A percentile compares a stretch with the other conserved stretches of the same genome.
phyloP scores from a whole-genome alignment of 53 echinoderm and acorn worm genomes.

The Holothuria leucospilota region DNA sequence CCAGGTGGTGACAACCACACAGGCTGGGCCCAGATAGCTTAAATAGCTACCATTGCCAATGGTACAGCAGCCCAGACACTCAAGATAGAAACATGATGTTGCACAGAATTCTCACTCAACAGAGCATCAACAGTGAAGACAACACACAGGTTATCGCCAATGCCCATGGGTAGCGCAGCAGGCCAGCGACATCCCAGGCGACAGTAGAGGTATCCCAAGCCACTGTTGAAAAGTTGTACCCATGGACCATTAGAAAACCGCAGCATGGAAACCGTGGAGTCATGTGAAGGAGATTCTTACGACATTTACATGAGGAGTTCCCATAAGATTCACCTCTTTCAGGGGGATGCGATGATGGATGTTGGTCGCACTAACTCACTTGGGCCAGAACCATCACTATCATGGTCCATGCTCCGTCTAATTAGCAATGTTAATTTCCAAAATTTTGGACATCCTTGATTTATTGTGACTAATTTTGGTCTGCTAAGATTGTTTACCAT shows the following conservation, averaged over 20 bases:
- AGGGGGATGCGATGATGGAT: too few species aligned
- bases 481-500: too few species aligned
- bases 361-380: too few species aligned
- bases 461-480: too few species aligned
- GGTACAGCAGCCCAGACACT: constrained; percentile 32
- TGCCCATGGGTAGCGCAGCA: constrained; percentile 51
- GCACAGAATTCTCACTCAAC: constrained; percentile 41
- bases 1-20: constrained; percentile 55
- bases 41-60: background rate
- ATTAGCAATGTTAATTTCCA: too few species aligned
- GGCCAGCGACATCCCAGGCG: background rate
- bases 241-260: constrained; percentile 27
- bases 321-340: too few species aligned
- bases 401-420: too few species aligned
- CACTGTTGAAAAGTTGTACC: constrained; percentile 22
- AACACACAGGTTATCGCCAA: constrained; percentile 22
- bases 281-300: too few species aligned
- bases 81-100: constrained; percentile 27
- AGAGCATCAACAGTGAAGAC: constrained; percentile 33
- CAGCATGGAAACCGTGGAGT: too few species aligned
- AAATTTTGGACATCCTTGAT: too few species aligned
- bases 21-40: constrained; percentile 12
- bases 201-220: background rate
- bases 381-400: too few species aligned
- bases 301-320: too few species aligned